phyloP scores from a whole-genome alignment of 35 echinoderm and acorn worm genomes.

The Lytechinus variegatus region DNA sequence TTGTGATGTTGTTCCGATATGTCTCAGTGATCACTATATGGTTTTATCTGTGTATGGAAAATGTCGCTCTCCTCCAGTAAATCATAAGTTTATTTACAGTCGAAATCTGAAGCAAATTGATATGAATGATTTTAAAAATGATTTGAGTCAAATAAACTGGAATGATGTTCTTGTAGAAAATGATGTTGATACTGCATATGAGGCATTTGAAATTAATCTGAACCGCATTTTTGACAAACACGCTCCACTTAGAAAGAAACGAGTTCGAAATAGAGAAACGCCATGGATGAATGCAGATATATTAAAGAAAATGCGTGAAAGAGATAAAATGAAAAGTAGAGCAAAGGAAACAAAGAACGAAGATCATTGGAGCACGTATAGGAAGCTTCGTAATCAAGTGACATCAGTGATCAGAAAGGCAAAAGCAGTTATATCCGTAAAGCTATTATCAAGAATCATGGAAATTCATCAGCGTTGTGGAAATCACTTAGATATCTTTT shows the following conservation, averaged over 20 bases:
- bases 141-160: background rate
- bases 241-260: background rate
- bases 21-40: background rate
- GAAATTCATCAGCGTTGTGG: no score
- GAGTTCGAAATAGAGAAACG: background rate
- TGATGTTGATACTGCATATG: background rate
- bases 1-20: no score
- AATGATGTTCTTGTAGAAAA: background rate
- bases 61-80: background rate
- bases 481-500: constrained; percentile 1
- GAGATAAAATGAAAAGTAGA: background rate
- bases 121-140: constrained; percentile 10
- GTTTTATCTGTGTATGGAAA: background rate
- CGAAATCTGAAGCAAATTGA: background rate
- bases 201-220: background rate
- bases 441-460: background rate
- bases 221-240: constrained; percentile 22
- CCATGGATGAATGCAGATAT: constrained; percentile 17
- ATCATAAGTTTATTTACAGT: background rate
- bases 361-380: background rate
- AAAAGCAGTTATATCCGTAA: no score
- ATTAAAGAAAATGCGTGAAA: constrained; percentile 14
- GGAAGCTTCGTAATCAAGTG: constrained; percentile 9
- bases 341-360: background rate
- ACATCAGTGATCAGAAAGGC: background rate